phyloP scores from a whole-genome alignment of 2,888 invertebrate genomes.

The Cheilosia vulpina region DNA sequence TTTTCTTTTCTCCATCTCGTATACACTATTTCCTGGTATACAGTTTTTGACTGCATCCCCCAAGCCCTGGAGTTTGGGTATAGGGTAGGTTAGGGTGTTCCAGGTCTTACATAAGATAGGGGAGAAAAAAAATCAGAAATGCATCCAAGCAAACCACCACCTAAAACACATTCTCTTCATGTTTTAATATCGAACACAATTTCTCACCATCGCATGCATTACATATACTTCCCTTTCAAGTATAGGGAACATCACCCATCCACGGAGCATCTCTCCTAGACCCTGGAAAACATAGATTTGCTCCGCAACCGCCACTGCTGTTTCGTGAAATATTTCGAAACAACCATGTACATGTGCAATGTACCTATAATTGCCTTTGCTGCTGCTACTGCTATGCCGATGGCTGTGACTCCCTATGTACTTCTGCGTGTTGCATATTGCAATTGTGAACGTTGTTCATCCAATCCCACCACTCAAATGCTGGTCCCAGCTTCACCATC shows the following conservation, averaged over 20 bases:
- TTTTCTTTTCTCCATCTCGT: constrained; percentile 20
- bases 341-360: constrained; percentile 60
- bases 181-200: constrained; percentile 52
- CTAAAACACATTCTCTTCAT: background rate
- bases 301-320: constrained; percentile 42
- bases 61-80: constrained; percentile 7
- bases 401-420: constrained; percentile 56
- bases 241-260: constrained; percentile 53
- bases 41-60: constrained; percentile 32
- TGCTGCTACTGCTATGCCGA: constrained; percentile 29
- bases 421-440: constrained; percentile 63
- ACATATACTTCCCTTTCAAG: constrained; percentile 42
- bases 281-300: constrained; percentile 73
- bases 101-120: constrained; percentile 41
- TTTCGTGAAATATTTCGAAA: constrained; percentile 70
- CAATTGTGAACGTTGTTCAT: constrained; percentile 67
- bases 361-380: background rate
- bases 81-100: constrained; percentile 19
- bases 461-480: constrained; percentile 47
- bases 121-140: constrained; percentile 10
- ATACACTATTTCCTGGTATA: constrained; percentile 23
- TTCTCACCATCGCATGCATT: constrained; percentile 1
- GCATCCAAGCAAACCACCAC: background rate
- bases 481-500: constrained; percentile 49
- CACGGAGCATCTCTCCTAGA: constrained; percentile 56